Percentiles rank a stretch among this genome's conserved stretches.
These are phyloP conservation scores for Capricornis sumatraensis DNA, from an alignment of 2,113 vertebrate genomes.

Conservation along the genomic window DNA sequence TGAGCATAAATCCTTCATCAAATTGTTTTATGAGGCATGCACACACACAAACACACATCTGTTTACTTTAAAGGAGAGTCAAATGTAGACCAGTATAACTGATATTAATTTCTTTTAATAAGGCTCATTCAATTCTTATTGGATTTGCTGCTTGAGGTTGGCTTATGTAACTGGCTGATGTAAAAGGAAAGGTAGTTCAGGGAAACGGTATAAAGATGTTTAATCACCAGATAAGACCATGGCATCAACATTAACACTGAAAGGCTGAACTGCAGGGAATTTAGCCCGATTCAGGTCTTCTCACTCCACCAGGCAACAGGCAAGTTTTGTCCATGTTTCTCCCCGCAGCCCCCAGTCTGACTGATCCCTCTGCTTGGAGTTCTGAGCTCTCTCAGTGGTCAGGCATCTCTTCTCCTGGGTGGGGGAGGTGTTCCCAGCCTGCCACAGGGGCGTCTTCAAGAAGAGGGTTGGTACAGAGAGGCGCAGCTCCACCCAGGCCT, in stretches of 20 bases:
- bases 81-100: background rate
- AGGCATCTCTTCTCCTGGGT: background rate
- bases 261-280: background rate
- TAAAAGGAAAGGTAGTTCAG: background rate
- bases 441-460: background rate
- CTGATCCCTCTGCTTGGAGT: background rate
- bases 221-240: background rate
- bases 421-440: background rate
- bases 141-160: background rate
- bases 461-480: background rate
- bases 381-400: background rate
- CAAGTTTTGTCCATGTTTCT: background rate
- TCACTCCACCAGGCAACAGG: background rate
- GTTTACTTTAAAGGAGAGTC: background rate
- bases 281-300: background rate
- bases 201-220: background rate
- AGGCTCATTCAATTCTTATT: background rate
- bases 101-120: background rate
- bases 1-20: background rate
- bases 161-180: too few relatives aligned
- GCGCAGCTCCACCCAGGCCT: background rate
- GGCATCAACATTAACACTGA: background rate
- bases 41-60: background rate
- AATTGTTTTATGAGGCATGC: background rate
- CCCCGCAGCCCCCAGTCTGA: accelerated